These are phyloP conservation scores for Noctua fimbriata DNA, from an alignment of 2,888 invertebrate species.

Conservation along the genomic window DNA sequence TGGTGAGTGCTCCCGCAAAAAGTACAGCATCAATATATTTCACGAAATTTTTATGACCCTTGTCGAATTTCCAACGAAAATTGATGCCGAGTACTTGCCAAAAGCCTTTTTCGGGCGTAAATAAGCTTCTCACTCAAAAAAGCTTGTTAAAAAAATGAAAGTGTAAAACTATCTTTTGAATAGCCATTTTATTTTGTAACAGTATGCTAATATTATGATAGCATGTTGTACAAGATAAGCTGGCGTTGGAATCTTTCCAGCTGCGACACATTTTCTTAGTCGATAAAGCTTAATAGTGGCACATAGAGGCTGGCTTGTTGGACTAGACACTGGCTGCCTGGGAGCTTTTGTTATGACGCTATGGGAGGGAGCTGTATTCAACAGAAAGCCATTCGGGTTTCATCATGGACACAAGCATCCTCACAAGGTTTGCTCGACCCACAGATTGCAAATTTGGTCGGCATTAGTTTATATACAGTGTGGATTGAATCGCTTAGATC, in stretches of 20 bases:
- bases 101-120: slow-evolving; percentile 38
- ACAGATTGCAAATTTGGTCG: slow-evolving; percentile 20
- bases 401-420: slow-evolving; percentile 33
- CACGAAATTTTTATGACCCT: slow-evolving; percentile 44
- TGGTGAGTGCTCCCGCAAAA: slow-evolving; percentile 38
- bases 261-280: slow-evolving; percentile 55
- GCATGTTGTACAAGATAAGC: slow-evolving; percentile 49
- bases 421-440: slow-evolving; percentile 7
- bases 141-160: slow-evolving; percentile 21
- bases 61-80: slow-evolving; percentile 47
- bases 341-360: slow-evolving; percentile 55
- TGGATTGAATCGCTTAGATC: neutral
- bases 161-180: slow-evolving; percentile 37
- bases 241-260: slow-evolving; percentile 59
- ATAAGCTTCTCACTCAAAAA: slow-evolving; percentile 7
- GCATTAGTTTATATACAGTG: neutral
- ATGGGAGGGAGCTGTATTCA: slow-evolving; percentile 48
- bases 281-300: slow-evolving; percentile 58
- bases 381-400: slow-evolving; percentile 47
- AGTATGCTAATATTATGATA: slow-evolving; percentile 43
- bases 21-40: slow-evolving; percentile 50
- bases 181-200: slow-evolving; percentile 29
- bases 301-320: slow-evolving; percentile 48
- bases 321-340: slow-evolving; percentile 41
- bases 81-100: slow-evolving; percentile 27